Evolutionary conservation across 1,140 invertebrate genomes (phyloP).

Genomic region (Macrostomum lignano): DNA sequence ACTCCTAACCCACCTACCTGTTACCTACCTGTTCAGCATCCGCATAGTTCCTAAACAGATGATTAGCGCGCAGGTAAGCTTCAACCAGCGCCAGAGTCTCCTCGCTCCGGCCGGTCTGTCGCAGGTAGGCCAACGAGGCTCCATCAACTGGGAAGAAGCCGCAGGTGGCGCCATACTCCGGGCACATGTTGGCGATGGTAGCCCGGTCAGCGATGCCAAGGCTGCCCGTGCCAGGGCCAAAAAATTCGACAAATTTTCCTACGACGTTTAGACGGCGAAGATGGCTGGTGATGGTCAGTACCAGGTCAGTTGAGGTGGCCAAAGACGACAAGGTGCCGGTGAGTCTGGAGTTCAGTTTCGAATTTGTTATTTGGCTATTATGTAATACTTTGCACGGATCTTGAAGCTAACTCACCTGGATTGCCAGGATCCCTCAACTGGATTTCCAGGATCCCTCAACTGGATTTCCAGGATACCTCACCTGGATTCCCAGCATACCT

Average conservation of each 20-base stretch:
- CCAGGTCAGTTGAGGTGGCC: slow-evolving; percentile 90
- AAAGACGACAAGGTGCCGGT: not conserved
- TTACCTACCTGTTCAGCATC: slow-evolving; percentile 46
- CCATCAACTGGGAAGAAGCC: slow-evolving; percentile 78
- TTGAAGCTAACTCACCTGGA: too few relatives aligned
- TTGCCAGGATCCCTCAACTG: too few relatives aligned
- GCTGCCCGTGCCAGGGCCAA: slow-evolving; percentile 57
- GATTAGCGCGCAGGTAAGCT: slow-evolving; percentile 46
- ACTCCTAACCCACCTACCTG: slow-evolving; percentile 1
- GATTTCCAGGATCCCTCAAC: too few relatives aligned
- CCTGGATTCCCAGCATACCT: too few relatives aligned
- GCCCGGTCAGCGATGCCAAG: slow-evolving; percentile 68
- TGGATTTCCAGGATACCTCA: too few relatives aligned
- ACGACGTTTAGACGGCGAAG: slow-evolving; percentile 71
- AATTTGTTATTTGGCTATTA: too few relatives aligned
- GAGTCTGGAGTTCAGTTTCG: not conserved
- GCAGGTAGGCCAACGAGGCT: slow-evolving; percentile 50
- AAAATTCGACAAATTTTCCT: slow-evolving; percentile 94
- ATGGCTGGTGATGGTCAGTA: slow-evolving; percentile 85
- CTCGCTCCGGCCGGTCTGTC: slow-evolving; percentile 55
- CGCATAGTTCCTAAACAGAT: slow-evolving; percentile 54
- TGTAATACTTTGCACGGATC: too few relatives aligned
- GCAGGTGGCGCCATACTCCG: slow-evolving; percentile 71
- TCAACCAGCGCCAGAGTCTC: slow-evolving; percentile 54
- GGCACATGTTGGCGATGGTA: slow-evolving; percentile 61